Conservation (phyloP, 2,113 vertebrate species). For the Prolemur simus region DNA sequence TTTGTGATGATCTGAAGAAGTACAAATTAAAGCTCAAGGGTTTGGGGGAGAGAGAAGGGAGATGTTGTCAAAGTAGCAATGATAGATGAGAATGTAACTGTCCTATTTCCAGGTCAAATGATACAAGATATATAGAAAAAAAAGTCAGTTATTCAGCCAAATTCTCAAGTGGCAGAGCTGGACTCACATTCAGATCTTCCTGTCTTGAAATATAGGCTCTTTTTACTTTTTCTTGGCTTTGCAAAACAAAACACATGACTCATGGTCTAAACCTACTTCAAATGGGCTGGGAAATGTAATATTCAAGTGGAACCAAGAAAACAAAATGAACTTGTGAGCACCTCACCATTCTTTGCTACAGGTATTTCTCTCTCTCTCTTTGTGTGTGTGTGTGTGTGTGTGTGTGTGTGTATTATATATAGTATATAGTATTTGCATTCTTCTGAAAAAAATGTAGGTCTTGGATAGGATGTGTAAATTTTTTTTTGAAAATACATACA, state of each 20-base stretch:
- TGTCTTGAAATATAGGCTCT: not conserved
- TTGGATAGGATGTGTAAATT: not conserved
- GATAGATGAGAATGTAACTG: not conserved
- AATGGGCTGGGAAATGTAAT: not conserved
- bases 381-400: too few species aligned
- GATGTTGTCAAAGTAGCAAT: not conserved
- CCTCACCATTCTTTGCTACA: not conserved
- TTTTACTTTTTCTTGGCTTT: not conserved
- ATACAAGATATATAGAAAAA: not conserved
- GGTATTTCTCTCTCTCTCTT: too few species aligned
- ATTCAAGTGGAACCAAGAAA: not conserved
- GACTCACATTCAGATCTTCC: not conserved
- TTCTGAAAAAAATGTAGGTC: not conserved
- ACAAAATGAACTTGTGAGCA: not conserved
- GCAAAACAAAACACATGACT: not conserved
- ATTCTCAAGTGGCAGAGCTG: not conserved
- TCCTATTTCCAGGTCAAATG: not conserved
- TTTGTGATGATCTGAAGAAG: not conserved
- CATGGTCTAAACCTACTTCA: not conserved
- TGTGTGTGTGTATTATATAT: not conserved
- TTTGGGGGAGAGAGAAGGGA: not conserved
- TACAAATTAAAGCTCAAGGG: not conserved
- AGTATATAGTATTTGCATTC: not conserved
- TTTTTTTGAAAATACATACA: slow-evolving; percentile 21
- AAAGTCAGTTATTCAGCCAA: not conserved